A percentile compares a stretch with the other conserved stretches of the same genome.
These are phyloP conservation scores for Trisateles emortualis DNA, from an alignment of 2,888 invertebrate species.

Conservation along the genomic window DNA sequence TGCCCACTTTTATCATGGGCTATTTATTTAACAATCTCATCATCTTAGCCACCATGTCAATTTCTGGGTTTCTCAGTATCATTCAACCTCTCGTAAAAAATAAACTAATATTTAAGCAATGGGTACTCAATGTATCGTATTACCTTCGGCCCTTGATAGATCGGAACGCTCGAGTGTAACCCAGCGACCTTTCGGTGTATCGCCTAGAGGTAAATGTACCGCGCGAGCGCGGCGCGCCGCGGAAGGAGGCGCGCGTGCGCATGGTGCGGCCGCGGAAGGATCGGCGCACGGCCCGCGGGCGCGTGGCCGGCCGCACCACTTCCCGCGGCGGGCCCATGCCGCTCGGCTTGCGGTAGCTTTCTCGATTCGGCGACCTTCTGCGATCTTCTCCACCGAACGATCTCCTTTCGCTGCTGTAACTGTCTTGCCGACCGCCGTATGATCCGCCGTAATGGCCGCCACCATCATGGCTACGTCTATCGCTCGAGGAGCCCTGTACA, in stretches of 20 bases:
- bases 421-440: slow-evolving; percentile 86
- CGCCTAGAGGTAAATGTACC: slow-evolving; percentile 75
- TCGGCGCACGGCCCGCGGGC: slow-evolving; percentile 85
- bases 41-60: slow-evolving; percentile 21
- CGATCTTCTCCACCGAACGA: slow-evolving; percentile 85
- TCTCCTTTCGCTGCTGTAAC: slow-evolving; percentile 81
- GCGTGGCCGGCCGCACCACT: slow-evolving; percentile 69
- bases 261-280: slow-evolving; percentile 84
- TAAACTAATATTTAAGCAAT: slow-evolving; percentile 53
- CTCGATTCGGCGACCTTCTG: slow-evolving; percentile 84
- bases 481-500: slow-evolving; percentile 85
- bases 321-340: slow-evolving; percentile 83
- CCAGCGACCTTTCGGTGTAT: slow-evolving; percentile 75
- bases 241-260: slow-evolving; percentile 84
- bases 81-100: slow-evolving; percentile 36
- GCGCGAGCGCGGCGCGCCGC: slow-evolving; percentile 86
- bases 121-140: slow-evolving; percentile 66
- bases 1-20: slow-evolving; percentile 17
- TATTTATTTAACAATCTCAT: slow-evolving; percentile 23
- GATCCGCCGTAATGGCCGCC: slow-evolving; percentile 86
- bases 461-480: slow-evolving; percentile 87
- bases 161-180: slow-evolving; percentile 79
- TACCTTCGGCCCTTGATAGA: slow-evolving; percentile 84
- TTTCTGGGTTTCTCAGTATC: slow-evolving; percentile 24
- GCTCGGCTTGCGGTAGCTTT: slow-evolving; percentile 80